Evolutionary conservation across 1,140 invertebrate species (phyloP).

Genomic region (Sycobia sp.): DNA sequence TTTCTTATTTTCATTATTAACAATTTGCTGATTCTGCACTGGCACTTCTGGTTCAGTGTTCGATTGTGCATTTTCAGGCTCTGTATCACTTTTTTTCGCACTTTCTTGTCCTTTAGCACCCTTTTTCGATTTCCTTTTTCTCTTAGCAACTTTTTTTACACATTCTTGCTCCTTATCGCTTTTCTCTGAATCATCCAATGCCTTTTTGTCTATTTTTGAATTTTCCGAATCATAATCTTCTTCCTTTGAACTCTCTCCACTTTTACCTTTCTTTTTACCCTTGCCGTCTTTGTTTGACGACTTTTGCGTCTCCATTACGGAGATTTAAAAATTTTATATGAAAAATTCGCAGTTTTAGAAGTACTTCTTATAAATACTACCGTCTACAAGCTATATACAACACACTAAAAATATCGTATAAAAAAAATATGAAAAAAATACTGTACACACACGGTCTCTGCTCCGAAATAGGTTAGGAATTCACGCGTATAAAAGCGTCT

Average conservation of each 20-base stretch:
- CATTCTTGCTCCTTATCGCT: constrained; percentile 11
- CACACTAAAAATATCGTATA: no score
- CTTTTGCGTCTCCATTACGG: constrained; percentile 15
- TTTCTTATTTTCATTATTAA: background rate
- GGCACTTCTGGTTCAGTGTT: background rate
- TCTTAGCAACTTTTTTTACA: constrained; percentile 8
- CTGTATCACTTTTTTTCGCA: constrained; percentile 12
- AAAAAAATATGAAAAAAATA: no score
- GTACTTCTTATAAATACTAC: no score
- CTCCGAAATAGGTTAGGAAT: no score
- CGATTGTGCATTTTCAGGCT: background rate
- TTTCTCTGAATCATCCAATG: constrained; percentile 17
- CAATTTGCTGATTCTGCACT: background rate
- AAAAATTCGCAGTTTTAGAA: background rate
- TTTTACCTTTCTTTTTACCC: constrained; percentile 11
- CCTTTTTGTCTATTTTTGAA: constrained; percentile 11
- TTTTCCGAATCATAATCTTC: constrained; percentile 20
- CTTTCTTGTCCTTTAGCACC: background rate
- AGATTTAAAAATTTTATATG: background rate
- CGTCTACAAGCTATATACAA: no score
- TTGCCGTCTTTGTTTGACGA: constrained; percentile 1
- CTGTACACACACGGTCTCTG: no score
- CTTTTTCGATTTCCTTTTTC: constrained; percentile 20
- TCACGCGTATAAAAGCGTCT: no score
- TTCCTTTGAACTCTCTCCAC: constrained; percentile 3